These are phyloP conservation scores for Orthosia cruda DNA, from an alignment of 2,888 invertebrate genomes.

Conservation along the genomic window DNA sequence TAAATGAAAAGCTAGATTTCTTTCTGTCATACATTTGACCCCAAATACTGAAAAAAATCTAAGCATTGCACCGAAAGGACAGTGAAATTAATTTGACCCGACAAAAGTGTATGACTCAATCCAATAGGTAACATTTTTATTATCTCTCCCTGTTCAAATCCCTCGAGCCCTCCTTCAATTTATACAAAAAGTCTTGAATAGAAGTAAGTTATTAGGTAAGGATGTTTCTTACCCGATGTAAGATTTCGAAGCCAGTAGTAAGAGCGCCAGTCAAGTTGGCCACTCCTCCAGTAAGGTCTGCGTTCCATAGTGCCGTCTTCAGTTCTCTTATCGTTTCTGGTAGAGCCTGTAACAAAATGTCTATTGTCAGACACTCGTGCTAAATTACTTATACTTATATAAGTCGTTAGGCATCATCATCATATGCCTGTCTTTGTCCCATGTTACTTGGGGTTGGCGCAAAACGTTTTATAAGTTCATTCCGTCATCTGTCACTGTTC, in stretches of 20 bases:
- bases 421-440: no score
- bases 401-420: no score
- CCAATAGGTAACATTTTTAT: not conserved
- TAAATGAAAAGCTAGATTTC: no score
- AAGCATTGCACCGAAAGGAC: not conserved
- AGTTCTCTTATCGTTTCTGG: slow-evolving; percentile 96
- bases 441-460: no score
- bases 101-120: not conserved
- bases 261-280: slow-evolving; percentile 98
- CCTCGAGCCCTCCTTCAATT: not conserved
- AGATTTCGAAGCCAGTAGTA: slow-evolving; percentile 97
- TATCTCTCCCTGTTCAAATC: not conserved
- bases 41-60: not conserved
- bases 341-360: slow-evolving; percentile 92
- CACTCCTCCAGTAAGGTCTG: slow-evolving; percentile 94
- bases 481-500: no score
- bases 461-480: no score
- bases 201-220: not conserved
- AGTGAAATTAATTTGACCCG: not conserved
- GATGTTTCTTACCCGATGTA: slow-evolving; percentile 94
- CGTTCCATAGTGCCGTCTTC: slow-evolving; percentile 94
- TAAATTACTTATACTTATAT: not conserved
- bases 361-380: not conserved
- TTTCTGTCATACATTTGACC: no score
- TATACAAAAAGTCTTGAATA: not conserved